Evolutionary conservation across 2,113 vertebrate species (phyloP).

Genomic region (Syrmaticus mikado): DNA sequence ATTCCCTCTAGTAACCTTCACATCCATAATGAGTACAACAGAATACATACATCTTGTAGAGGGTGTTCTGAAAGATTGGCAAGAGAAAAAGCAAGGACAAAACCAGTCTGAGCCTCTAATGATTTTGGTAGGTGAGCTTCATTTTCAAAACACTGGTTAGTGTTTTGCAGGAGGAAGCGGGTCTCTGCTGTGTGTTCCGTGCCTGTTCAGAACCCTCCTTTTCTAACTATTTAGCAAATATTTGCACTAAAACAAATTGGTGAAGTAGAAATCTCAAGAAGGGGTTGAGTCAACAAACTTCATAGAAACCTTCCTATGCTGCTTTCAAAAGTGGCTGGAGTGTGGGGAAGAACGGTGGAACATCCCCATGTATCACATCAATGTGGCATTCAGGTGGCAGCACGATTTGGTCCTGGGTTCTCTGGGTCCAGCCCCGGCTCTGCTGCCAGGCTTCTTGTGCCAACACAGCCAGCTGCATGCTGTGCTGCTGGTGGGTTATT

Average conservation of each 20-base stretch:
- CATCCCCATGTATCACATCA: accelerated
- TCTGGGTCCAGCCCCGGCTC: neutral
- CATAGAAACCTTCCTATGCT: neutral
- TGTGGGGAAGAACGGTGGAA: neutral
- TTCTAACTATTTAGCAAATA: neutral
- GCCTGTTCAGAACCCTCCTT: neutral
- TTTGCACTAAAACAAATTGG: neutral
- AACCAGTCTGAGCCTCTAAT: neutral
- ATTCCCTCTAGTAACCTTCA: neutral
- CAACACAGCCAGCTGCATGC: neutral
- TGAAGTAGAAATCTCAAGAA: neutral
- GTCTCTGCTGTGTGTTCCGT: neutral
- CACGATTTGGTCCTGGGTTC: neutral
- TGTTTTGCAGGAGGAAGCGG: neutral
- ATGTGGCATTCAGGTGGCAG: neutral
- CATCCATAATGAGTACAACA: neutral
- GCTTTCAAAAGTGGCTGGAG: neutral
- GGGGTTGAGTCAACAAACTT: neutral
- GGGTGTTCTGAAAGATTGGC: neutral
- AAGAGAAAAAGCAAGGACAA: neutral
- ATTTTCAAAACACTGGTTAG: neutral
- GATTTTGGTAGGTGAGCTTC: neutral
- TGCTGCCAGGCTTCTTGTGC: accelerated
- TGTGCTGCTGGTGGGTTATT: neutral
- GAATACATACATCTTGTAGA: neutral